Percentiles rank a stretch among this genome's conserved stretches.
Conservation (phyloP, 2,888 invertebrate species). For the Pseudococcus longispinus region DNA sequence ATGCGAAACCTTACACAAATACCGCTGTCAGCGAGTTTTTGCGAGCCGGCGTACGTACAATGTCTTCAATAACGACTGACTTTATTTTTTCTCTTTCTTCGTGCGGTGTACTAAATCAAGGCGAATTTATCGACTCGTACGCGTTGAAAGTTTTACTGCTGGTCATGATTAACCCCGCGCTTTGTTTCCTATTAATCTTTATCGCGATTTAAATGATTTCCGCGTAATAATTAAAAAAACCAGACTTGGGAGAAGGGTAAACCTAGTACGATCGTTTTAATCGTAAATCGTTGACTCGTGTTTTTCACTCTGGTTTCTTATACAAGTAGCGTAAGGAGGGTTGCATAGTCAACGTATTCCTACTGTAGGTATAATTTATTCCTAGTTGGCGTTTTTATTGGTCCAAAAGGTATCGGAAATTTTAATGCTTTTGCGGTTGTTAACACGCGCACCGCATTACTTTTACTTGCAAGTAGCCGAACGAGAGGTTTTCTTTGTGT, state of each 20-base stretch:
- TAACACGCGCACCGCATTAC: not conserved
- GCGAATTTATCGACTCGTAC: constrained; percentile 34
- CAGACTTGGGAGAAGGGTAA: not conserved
- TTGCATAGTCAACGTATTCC: not conserved
- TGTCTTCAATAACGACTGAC: constrained; percentile 34
- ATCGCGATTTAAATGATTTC: constrained; percentile 42
- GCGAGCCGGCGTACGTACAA: too few relatives aligned
- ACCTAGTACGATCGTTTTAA: not conserved
- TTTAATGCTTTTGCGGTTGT: constrained; percentile 31
- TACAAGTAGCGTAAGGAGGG: not conserved
- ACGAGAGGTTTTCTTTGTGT: not conserved
- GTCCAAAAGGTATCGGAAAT: constrained; percentile 25
- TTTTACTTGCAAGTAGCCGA: not conserved
- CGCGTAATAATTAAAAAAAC: constrained; percentile 37
- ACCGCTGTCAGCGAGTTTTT: constrained; percentile 9
- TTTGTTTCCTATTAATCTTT: constrained; percentile 32
- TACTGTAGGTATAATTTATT: not conserved
- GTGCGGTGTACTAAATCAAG: not conserved
- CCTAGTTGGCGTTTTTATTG: constrained; percentile 21
- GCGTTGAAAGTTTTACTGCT: constrained; percentile 20
- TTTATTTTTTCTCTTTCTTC: not conserved
- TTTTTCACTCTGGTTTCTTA: not conserved
- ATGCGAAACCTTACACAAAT: constrained; percentile 35
- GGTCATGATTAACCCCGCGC: constrained; percentile 25
- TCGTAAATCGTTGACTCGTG: constrained; percentile 10